phyloP scores from a whole-genome alignment of 2,797 vertebrate genomes.

The Arrhamphus sclerolepis region DNA sequence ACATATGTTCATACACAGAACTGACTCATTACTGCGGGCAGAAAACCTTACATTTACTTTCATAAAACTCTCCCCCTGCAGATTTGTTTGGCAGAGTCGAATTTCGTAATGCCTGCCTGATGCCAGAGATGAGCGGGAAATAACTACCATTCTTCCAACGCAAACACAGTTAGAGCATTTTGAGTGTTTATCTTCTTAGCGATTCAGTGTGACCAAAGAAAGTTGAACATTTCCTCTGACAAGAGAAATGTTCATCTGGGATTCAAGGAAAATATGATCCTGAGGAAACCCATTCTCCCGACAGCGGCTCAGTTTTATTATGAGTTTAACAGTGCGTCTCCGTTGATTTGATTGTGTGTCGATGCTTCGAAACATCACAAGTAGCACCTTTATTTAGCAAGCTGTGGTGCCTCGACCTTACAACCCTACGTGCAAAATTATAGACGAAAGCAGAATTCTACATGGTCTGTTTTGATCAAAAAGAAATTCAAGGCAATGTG shows the following conservation, averaged over 20 bases:
- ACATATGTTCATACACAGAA: not conserved
- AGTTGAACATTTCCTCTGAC: not conserved
- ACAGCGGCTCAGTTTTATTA: constrained; percentile 6
- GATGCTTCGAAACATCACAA: constrained; percentile 20
- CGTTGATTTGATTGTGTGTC: not conserved
- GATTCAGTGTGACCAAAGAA: constrained; percentile 7
- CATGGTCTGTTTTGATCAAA: constrained; percentile 6
- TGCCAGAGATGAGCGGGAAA: too few relatives aligned
- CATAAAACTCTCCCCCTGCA: too few relatives aligned
- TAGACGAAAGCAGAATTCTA: constrained; percentile 26
- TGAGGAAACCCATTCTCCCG: constrained; percentile 8
- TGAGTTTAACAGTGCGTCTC: not conserved
- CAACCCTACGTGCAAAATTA: not conserved
- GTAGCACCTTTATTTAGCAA: constrained; percentile 30
- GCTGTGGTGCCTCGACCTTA: constrained; percentile 8
- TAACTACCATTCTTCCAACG: too few relatives aligned
- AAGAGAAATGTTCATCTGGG: too few relatives aligned
- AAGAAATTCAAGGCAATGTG: constrained; percentile 14
- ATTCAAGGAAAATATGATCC: not conserved
- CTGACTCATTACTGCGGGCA: too few relatives aligned
- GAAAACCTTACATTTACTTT: too few relatives aligned
- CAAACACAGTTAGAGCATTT: not conserved
- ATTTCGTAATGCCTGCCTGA: too few relatives aligned
- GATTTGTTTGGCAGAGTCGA: too few relatives aligned
- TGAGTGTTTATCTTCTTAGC: not conserved